Evolutionary conservation across 2,113 vertebrate species (phyloP).

Genomic region (Spea bombifrons): DNA sequence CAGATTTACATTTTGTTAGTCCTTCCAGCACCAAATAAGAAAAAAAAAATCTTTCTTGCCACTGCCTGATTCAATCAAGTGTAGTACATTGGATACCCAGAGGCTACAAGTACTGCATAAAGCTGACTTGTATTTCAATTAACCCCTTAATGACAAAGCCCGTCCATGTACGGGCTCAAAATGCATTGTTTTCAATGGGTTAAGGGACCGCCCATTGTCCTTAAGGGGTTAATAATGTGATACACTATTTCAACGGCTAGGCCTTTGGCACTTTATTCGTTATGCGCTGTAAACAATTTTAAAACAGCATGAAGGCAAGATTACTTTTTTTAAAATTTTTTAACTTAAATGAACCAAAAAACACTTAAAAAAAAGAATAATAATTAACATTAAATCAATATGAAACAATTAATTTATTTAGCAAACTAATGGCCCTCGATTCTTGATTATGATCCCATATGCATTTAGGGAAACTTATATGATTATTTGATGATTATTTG

Average conservation of each 20-base stretch:
- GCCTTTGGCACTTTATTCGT: conserved; percentile 83
- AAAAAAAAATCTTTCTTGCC: conserved; percentile 87
- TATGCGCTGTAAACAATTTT: conserved; percentile 87
- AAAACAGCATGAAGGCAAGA: conserved; percentile 75
- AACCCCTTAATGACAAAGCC: too few relatives aligned
- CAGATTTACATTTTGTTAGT: conserved; percentile 82
- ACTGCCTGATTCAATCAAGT: conserved; percentile 98
- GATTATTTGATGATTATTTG: too few relatives aligned
- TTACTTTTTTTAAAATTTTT: conserved; percentile 60
- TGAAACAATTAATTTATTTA: too few relatives aligned
- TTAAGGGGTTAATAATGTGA: conserved; percentile 90
- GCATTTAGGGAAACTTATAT: too few relatives aligned
- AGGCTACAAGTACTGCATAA: conserved; percentile 74
- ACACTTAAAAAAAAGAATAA: too few relatives aligned
- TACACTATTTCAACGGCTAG: conserved; percentile 80
- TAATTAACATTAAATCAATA: too few relatives aligned
- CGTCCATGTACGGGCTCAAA: too few relatives aligned
- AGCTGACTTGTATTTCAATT: conserved; percentile 97
- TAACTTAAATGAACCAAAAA: conserved; percentile 59
- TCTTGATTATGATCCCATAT: too few relatives aligned
- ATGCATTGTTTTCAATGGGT: too few relatives aligned
- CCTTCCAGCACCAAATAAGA: conserved; percentile 87
- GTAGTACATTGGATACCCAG: conserved; percentile 90
- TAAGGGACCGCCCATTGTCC: too few relatives aligned
- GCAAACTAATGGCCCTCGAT: too few relatives aligned